A percentile compares a stretch with the other conserved stretches of the same genome.
Conservation (phyloP, 2,113 vertebrate genomes). For the Urocynchramus pylzowi region DNA sequence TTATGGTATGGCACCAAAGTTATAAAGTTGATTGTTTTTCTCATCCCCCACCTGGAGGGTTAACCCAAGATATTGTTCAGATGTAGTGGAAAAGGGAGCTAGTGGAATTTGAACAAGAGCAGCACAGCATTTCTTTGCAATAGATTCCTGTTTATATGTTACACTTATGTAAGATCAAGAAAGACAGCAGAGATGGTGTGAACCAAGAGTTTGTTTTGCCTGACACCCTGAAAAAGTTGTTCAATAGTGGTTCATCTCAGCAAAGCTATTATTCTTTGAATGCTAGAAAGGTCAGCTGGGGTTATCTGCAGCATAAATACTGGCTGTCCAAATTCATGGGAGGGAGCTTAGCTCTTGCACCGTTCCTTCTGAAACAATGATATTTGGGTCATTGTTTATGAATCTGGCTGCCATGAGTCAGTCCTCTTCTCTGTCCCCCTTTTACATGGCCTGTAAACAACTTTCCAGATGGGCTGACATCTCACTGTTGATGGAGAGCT, state of each 20-base stretch:
- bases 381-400: conserved; percentile 6
- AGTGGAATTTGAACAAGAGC: not conserved
- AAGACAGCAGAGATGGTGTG: not conserved
- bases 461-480: not conserved
- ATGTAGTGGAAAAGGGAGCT: not conserved
- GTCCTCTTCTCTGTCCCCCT: not conserved
- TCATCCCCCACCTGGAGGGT: not conserved
- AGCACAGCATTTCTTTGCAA: not conserved
- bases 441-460: not conserved
- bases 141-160: not conserved
- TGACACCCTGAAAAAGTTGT: not conserved
- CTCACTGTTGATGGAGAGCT: not conserved
- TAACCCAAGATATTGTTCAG: not conserved
- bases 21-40: not conserved
- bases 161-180: not conserved
- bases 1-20: not conserved
- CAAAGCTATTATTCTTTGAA: not conserved
- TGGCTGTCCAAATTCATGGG: not conserved
- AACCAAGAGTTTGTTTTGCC: not conserved
- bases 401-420: not conserved
- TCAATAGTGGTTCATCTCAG: not conserved
- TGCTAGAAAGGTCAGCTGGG: not conserved
- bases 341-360: not conserved
- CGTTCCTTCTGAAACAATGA: not conserved
- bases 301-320: not conserved